Base-by-base conservation (phyloP, 2,113 vertebrate species). In the Vimba vimba region DNA sequence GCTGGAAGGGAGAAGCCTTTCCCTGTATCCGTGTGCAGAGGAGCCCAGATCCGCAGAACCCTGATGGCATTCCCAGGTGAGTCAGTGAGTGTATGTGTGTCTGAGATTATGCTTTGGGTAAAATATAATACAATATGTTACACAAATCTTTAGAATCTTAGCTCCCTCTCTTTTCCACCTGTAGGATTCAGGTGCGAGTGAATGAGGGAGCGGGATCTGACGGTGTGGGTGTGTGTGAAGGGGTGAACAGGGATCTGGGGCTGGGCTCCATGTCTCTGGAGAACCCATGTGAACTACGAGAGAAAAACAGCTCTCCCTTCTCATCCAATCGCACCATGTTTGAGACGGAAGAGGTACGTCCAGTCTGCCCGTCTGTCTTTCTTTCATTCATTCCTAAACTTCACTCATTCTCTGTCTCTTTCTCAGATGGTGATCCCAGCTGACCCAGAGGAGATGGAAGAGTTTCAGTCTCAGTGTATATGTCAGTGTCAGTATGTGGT, bases 241-340 rank as follows among this genome's bases (percentile, higher is more conserved):
- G 91, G 3, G 92, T 95, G 52, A 94, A 95, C 21, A 90, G 93
- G 84, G 97, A 97, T 71, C 87, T 96, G 50, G 95, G 95, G 0
- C 62, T 96, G 60, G 95, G 95, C 0, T 86, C 94, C 1, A 90
- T 93, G 86, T 94, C 95, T 17, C 94, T 95, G 0, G 97, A 98
- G 91, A 97, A 95, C 82, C 96, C 96, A 1, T 98, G 97, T 52
- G 96, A 97, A 88, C 90, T 98, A 62, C 93, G 88, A 43, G 94
- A 96, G 79, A 96, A 96, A 0, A 94, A 94, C 88, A 96, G 96
- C 79, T 97, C 97, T 0, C 97, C 97, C 0, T 98, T 98, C 92
- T 97, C 97, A 60, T 97, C 97, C 87, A 97, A 96, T 91, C 95
- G 97, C 89, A 97, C 97, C 82, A 98, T 98, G 97, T 98, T 96